phyloP scores from a whole-genome alignment of 2,797 vertebrate species.

The Perodicticus potto region DNA sequence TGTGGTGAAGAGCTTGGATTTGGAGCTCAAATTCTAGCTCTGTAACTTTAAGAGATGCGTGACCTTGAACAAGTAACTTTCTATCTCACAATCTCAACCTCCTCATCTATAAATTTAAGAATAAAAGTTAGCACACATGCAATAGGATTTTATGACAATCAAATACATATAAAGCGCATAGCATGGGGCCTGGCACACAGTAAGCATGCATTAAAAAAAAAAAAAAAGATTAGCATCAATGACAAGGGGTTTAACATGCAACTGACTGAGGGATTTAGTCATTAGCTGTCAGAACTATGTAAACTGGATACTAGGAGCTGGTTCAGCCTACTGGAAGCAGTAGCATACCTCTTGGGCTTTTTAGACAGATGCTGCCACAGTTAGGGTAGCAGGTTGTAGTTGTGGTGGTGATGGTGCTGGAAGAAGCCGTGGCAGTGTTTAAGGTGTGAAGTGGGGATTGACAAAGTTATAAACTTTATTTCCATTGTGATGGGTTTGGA shows the following conservation, averaged over 20 bases:
- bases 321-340: neutral
- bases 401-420: too few species aligned
- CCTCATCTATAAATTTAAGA: constrained; percentile 34
- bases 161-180: neutral
- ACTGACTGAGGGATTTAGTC: neutral
- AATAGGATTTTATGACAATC: constrained; percentile 31
- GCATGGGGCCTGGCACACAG: neutral
- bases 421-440: neutral
- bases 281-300: neutral
- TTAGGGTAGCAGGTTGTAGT: neutral
- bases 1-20: neutral
- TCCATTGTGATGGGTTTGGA: neutral
- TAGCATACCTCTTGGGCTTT: neutral
- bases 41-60: neutral
- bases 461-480: neutral
- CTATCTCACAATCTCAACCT: neutral
- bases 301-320: neutral
- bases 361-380: neutral
- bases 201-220: neutral
- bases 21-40: neutral
- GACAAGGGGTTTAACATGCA: neutral
- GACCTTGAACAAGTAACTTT: neutral
- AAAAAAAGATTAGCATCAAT: neutral
- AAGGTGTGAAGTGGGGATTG: neutral
- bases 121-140: neutral